These are phyloP conservation scores for Leptopilina clavipes DNA, from an alignment of 1,140 invertebrate species.

Conservation along the genomic window DNA sequence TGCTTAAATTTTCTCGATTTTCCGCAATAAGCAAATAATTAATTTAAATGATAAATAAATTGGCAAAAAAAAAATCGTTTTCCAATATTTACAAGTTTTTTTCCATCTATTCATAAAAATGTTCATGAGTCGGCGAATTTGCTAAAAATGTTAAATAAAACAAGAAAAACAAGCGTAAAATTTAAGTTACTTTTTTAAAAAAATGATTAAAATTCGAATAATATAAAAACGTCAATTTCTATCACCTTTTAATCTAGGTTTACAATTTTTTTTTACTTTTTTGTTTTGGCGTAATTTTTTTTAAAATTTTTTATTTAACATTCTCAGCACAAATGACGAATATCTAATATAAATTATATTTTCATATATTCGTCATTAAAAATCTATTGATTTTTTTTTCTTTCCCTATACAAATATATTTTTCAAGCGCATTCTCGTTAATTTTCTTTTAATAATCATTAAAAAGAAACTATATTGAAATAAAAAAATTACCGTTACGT, in stretches of 20 bases:
- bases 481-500: constrained; percentile 65
- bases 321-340: constrained; percentile 1
- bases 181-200: too few species aligned
- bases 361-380: not conserved
- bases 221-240: too few species aligned
- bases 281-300: not conserved
- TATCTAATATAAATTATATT: not conserved
- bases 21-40: not conserved
- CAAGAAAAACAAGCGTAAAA: too few species aligned
- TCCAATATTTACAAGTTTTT: constrained; percentile 1
- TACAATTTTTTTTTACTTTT: too few species aligned
- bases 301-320: constrained; percentile 3
- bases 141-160: not conserved
- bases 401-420: not conserved
- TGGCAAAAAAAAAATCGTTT: not conserved
- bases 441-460: not conserved
- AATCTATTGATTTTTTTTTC: constrained; percentile 5
- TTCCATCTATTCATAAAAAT: not conserved
- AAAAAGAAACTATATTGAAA: not conserved
- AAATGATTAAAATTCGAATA: too few species aligned
- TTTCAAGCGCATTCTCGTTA: not conserved
- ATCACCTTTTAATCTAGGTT: too few species aligned
- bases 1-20: constrained; percentile 6
- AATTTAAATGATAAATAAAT: not conserved
- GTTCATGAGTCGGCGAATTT: not conserved